Base-by-base conservation (phyloP, 2,888 invertebrate species). In the Drosophila atripex region DNA sequence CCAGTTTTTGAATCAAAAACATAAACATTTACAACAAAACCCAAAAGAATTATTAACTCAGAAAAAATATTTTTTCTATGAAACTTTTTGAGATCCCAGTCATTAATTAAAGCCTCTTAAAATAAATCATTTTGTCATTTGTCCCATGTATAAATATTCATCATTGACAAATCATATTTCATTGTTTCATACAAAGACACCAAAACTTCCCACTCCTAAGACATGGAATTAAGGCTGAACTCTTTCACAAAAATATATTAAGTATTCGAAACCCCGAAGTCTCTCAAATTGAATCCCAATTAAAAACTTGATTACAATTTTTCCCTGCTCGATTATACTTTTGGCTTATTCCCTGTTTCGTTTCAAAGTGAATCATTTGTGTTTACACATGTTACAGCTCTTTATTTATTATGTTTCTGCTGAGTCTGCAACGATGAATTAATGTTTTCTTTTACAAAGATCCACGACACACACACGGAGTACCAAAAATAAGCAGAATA, bases 1-100 rank as follows among this genome's bases (percentile, higher is more conserved):
- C 69, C 64, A 76, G 84, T 88, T 84, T 83, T 88, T 86, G 76
- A 75, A 88, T 73, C 73, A 61, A 78, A 57, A 76, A 69, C 63
- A 54, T 43, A 72, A 39, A 54, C 50, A 58, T 53, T 52, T 58
- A 71, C 68, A 46, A 53, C 61, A 71, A 80, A 87, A 72, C 63
- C 58, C 56, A 82, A 76, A 46, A 69, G 71, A 58, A 43, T 12
- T 65, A 82, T 43, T 64, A 71, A 41, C 21, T 38, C 59, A 69
- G 70, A 23, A 32, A 74, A 57, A 78, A 78, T 58, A 73, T 60
- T 51, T 43, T 84, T 71, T 53, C 64, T 23, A 63, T 47, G 39
- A 23, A 63, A 38, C 55, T 76, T 88, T 82, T 68, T 71, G 49
- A 63, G 70, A 80, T 66, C 70, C 74, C 54, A 71, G 32, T 47